A percentile compares a stretch with the other conserved stretches of the same genome.
phyloP scores from a whole-genome alignment of 2,888 invertebrate species.

The Drosophila ezoana region DNA sequence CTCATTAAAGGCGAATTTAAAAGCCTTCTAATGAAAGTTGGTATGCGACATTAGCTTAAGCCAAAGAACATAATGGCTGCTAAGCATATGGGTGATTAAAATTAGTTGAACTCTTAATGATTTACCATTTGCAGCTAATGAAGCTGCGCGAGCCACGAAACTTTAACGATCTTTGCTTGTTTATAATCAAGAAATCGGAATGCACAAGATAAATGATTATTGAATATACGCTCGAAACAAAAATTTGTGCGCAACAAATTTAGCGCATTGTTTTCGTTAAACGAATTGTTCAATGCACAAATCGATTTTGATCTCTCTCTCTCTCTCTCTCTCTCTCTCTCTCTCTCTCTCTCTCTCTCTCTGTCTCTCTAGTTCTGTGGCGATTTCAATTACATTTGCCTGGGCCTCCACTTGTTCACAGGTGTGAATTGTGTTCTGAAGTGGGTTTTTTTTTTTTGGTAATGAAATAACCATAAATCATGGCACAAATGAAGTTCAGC shows the following conservation, averaged over 20 bases:
- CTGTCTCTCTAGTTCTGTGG: not conserved
- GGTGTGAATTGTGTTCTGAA: constrained; percentile 68
- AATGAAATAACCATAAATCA: constrained; percentile 76
- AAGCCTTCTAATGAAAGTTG: not conserved
- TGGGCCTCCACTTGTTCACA: constrained; percentile 67
- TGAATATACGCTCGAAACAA: constrained; percentile 50
- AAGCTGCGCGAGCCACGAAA: constrained; percentile 62
- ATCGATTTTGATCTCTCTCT: constrained; percentile 59
- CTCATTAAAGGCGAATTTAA: constrained; percentile 9
- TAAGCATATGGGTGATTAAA: not conserved
- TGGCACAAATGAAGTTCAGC: constrained; percentile 71
- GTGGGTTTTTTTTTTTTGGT: constrained; percentile 35
- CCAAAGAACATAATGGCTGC: not conserved
- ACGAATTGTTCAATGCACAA: constrained; percentile 62
- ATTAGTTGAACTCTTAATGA: constrained; percentile 9
- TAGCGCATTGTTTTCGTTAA: constrained; percentile 68
- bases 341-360: not conserved
- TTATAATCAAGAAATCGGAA: constrained; percentile 65
- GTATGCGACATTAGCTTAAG: constrained; percentile 7
- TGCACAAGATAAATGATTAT: constrained; percentile 75
- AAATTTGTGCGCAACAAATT: constrained; percentile 74
- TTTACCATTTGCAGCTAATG: constrained; percentile 34
- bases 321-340: not conserved
- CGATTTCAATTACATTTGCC: constrained; percentile 68
- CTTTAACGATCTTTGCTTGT: constrained; percentile 37